Evolutionary conservation across 30 jellyfish, hydroid and myxozoan species (phyloP).

Genomic region (Pseudorhiza aurosa): DNA sequence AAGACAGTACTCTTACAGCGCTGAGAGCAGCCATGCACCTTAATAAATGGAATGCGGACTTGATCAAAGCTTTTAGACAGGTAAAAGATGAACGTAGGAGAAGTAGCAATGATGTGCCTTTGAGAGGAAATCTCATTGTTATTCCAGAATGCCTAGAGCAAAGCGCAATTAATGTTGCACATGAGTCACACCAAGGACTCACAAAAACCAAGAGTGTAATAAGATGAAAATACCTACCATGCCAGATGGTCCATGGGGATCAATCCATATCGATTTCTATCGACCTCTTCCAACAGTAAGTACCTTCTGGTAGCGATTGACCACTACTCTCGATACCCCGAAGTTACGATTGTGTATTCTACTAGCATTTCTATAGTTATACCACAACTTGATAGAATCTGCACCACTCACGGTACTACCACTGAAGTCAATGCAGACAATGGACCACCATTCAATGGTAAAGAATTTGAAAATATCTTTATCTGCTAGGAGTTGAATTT

Average conservation of each 20-base stretch:
- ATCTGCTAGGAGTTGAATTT: neutral
- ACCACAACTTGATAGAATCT: neutral
- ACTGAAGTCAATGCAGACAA: neutral
- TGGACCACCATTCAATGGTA: neutral
- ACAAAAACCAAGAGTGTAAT: no score
- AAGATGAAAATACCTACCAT: no score
- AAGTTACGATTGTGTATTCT: neutral
- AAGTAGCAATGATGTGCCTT: no score
- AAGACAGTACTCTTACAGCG: neutral
- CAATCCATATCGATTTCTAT: neutral
- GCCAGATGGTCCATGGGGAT: no score
- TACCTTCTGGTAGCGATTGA: no score
- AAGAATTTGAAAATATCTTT: neutral
- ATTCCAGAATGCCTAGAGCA: no score
- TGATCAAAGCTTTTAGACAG: neutral
- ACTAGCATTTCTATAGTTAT: neutral
- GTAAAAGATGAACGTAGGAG: no score
- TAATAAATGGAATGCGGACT: neutral
- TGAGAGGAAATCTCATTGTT: no score
- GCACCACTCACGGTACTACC: neutral
- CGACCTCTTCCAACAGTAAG: neutral
- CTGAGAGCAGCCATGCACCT: neutral
- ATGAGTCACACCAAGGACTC: no score
- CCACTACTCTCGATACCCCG: slow-evolving; percentile 1
- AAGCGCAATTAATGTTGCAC: no score